phyloP scores from a whole-genome alignment of 2,113 vertebrate genomes.

The Macheiramphus alcinus region DNA sequence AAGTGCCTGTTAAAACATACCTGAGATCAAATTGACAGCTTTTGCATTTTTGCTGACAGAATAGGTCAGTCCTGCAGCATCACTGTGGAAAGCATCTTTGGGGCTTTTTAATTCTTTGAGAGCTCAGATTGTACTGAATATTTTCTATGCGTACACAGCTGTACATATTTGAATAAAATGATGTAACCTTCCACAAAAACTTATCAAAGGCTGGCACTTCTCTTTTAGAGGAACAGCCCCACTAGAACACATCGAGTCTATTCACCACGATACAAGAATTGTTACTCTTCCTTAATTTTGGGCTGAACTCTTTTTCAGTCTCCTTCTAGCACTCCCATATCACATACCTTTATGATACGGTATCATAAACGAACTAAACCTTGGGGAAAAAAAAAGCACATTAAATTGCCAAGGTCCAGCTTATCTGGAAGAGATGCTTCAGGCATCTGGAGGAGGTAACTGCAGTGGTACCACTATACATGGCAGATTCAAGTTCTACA shows the following conservation, averaged over 20 bases:
- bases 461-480: background rate
- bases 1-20: background rate
- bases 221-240: background rate
- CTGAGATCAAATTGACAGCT: background rate
- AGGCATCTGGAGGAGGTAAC: background rate
- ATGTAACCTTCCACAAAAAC: background rate
- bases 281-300: background rate
- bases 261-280: rapidly evolving
- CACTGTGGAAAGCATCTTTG: background rate
- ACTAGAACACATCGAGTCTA: rapidly evolving
- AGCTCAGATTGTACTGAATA: background rate
- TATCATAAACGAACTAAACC: background rate
- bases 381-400: background rate
- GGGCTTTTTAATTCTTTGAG: background rate
- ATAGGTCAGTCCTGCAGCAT: background rate
- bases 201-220: background rate
- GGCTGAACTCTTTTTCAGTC: background rate
- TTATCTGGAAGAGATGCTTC: background rate
- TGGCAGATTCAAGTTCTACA: background rate
- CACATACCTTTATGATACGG: background rate
- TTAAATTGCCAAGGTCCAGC: background rate
- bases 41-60: background rate
- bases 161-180: background rate
- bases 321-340: background rate
- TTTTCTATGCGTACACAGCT: background rate